Conservation (phyloP, 2,888 invertebrate genomes). For the Ectemnius cavifrons region DNA sequence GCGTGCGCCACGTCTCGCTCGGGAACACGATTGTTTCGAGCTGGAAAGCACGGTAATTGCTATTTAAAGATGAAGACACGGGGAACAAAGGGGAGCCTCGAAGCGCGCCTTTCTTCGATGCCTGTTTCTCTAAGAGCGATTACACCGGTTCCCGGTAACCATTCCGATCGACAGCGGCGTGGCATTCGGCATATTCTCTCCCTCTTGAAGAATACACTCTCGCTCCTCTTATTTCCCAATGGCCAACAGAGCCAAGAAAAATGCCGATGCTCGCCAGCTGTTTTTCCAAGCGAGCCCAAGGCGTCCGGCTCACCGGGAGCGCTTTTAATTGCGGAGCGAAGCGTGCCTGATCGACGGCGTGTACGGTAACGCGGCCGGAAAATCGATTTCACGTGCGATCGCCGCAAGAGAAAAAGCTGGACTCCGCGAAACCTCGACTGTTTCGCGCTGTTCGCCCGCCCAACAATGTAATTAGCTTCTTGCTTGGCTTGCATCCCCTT, state of each 20-base stretch:
- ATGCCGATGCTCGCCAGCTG: too few relatives aligned
- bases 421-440: conserved; percentile 31
- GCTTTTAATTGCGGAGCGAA: too few relatives aligned
- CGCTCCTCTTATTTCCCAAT: too few relatives aligned
- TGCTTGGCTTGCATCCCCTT: conserved; percentile 47
- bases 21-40: conserved; percentile 56
- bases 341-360: too few relatives aligned
- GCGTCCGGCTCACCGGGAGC: too few relatives aligned
- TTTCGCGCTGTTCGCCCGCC: conserved; percentile 37
- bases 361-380: neutral
- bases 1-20: conserved; percentile 40
- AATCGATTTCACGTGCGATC: conserved; percentile 29
- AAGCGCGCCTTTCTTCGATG: neutral
- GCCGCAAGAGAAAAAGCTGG: conserved; percentile 17
- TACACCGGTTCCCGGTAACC: neutral
- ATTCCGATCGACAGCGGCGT: too few relatives aligned
- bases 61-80: conserved; percentile 51
- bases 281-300: too few relatives aligned
- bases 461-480: conserved; percentile 56
- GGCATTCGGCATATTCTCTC: too few relatives aligned
- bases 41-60: conserved; percentile 61
- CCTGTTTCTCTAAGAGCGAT: conserved; percentile 3
- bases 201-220: too few relatives aligned
- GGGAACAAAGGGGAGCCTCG: conserved; percentile 34
- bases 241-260: too few relatives aligned